phyloP scores from a whole-genome alignment of 2,113 vertebrate species.

The Thryonomys swinderianus region DNA sequence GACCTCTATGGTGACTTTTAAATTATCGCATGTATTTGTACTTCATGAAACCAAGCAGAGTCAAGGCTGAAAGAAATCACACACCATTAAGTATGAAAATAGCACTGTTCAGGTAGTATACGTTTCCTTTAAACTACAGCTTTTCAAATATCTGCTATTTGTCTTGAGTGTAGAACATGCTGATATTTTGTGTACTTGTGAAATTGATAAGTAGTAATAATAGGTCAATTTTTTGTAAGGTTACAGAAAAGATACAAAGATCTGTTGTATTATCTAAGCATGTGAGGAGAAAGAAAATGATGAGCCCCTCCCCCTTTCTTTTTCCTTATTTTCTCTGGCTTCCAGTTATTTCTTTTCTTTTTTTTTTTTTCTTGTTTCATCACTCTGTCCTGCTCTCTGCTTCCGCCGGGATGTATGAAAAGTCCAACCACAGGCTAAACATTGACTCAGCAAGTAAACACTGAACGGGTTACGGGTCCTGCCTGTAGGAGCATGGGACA shows the following conservation, averaged over 20 bases:
- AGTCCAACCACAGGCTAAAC: slow-evolving; percentile 66
- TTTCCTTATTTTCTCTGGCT: neutral
- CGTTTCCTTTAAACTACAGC: slow-evolving; percentile 18
- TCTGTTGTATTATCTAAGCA: neutral
- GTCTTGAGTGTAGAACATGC: neutral
- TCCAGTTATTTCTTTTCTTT: neutral
- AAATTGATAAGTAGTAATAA: neutral
- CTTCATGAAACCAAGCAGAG: neutral
- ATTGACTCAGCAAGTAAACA: slow-evolving; percentile 69
- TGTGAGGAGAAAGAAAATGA: neutral
- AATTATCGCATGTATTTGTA: neutral
- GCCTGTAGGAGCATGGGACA: neutral
- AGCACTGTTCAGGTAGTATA: neutral
- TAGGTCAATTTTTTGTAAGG: neutral
- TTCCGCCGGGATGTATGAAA: neutral
- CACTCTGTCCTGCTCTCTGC: neutral
- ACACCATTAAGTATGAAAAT: slow-evolving; percentile 16
- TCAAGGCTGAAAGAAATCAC: slow-evolving; percentile 12
- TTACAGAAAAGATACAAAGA: neutral
- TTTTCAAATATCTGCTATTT: neutral
- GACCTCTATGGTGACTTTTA: neutral
- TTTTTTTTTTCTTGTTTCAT: neutral
- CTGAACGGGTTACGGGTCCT: slow-evolving; percentile 1
- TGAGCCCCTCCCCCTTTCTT: neutral
- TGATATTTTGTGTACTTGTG: neutral